A percentile compares a stretch with the other conserved stretches of the same genome.
These are phyloP conservation scores for Oreohelix idahoensis DNA, from an alignment of 1,140 invertebrate genomes.

Conservation along the genomic window DNA sequence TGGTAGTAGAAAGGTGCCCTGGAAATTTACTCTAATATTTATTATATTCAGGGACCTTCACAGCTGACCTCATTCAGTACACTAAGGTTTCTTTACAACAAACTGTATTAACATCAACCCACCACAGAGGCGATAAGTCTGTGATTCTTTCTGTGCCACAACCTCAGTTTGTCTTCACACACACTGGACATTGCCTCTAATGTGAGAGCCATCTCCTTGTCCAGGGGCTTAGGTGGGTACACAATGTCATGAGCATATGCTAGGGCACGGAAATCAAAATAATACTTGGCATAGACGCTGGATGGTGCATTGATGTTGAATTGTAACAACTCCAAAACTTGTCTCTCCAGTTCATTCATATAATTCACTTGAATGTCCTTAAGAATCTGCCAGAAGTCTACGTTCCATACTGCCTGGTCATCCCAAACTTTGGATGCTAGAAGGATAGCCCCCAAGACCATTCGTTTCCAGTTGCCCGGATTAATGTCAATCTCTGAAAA, in stretches of 20 bases:
- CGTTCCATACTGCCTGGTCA: slow-evolving; percentile 99
- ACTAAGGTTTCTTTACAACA: too few relatives aligned
- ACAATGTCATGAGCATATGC: slow-evolving; percentile 97
- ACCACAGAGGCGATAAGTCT: slow-evolving; percentile 26
- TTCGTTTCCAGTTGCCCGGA: slow-evolving; percentile 90
- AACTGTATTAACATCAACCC: too few relatives aligned
- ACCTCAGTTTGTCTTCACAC: slow-evolving; percentile 87
- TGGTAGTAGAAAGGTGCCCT: too few relatives aligned
- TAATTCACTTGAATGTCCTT: slow-evolving; percentile 99
- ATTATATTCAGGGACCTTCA: too few relatives aligned
- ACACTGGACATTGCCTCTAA: slow-evolving; percentile 94
- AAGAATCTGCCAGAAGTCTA: slow-evolving; percentile 99
- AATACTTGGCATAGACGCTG: slow-evolving; percentile 99
- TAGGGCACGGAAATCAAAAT: slow-evolving; percentile 97
- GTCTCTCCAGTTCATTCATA: slow-evolving; percentile 98
- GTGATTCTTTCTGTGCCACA: slow-evolving; percentile 54
- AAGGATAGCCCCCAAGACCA: slow-evolving; percentile 86
- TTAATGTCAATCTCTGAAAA: slow-evolving; percentile 99
- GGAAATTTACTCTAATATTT: too few relatives aligned
- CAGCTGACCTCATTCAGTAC: too few relatives aligned
- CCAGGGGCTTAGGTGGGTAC: slow-evolving; percentile 93
- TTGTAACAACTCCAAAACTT: slow-evolving; percentile 98
- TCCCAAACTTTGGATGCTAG: slow-evolving; percentile 99
- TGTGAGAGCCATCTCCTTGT: slow-evolving; percentile 93
- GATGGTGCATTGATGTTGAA: slow-evolving; percentile 99